phyloP scores from a whole-genome alignment of 2,797 vertebrate species.

The Myotis daubentonii region DNA sequence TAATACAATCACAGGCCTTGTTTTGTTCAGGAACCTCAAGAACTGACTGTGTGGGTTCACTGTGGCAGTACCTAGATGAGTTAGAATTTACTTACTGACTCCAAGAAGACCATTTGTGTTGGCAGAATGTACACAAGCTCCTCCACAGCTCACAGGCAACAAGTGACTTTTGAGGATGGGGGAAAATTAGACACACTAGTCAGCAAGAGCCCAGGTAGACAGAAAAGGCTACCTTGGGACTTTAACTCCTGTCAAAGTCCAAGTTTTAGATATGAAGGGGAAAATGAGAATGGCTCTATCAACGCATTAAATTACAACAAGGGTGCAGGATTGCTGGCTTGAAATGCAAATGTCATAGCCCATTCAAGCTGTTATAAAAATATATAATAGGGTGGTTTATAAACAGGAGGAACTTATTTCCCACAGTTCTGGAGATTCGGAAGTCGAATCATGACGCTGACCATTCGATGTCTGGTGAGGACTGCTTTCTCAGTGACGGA shows the following conservation, averaged over 20 bases:
- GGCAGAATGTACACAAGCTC: background rate
- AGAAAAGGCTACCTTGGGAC: background rate
- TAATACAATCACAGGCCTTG: background rate
- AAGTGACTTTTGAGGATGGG: too few relatives aligned
- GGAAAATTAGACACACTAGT: background rate
- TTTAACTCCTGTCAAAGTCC: background rate
- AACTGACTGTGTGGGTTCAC: background rate
- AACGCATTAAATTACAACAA: background rate
- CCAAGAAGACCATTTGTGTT: background rate
- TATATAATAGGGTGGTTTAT: background rate
- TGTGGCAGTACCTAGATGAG: background rate
- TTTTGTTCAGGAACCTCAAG: background rate
- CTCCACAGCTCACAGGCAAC: background rate
- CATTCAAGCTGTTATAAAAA: background rate
- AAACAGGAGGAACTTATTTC: background rate
- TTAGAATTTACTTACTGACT: background rate
- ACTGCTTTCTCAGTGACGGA: background rate
- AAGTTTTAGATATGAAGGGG: background rate
- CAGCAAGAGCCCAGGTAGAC: background rate
- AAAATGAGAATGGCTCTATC: background rate
- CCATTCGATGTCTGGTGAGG: background rate
- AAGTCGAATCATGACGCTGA: background rate
- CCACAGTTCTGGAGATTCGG: background rate
- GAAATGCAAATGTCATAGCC: background rate
- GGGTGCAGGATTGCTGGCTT: background rate